Evolutionary conservation across 2,797 vertebrate species (phyloP).

Genomic region (Caiman crocodilus): DNA sequence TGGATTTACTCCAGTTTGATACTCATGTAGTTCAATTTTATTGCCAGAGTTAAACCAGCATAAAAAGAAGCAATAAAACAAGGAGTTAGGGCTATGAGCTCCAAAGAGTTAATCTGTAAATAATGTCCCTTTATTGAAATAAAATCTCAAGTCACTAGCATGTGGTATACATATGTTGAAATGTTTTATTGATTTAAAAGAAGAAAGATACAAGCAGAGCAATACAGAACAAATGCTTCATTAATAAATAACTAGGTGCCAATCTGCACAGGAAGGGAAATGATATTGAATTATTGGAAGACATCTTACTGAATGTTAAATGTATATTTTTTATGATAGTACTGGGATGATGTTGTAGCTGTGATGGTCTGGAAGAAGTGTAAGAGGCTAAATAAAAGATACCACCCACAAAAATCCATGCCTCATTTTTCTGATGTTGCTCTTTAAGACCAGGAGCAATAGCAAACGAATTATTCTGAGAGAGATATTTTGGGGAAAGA

Average conservation of each 20-base stretch:
- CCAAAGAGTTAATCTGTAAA: slow-evolving; percentile 50
- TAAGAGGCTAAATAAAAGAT: no score
- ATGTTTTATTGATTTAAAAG: background rate
- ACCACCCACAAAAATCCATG: no score
- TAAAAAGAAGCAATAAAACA: slow-evolving; percentile 29
- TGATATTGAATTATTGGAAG: background rate
- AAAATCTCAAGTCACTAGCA: slow-evolving; percentile 63
- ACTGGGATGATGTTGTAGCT: no score
- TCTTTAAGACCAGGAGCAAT: background rate
- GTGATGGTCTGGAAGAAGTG: no score
- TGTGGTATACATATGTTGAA: slow-evolving; percentile 31
- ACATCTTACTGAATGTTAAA: background rate
- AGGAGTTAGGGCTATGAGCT: background rate
- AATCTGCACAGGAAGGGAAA: slow-evolving; percentile 56
- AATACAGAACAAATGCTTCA: slow-evolving; percentile 57
- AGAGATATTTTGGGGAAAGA: background rate
- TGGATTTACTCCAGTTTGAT: background rate
- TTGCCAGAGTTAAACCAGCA: background rate
- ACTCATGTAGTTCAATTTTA: background rate
- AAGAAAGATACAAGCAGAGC: background rate
- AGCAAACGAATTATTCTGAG: background rate
- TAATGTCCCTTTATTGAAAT: slow-evolving; percentile 40
- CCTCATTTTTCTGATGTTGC: background rate
- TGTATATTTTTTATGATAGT: no score
- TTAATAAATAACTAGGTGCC: slow-evolving; percentile 57